These are phyloP conservation scores for Phalacrocorax carbo DNA, from an alignment of 2,113 vertebrate genomes.

Conservation along the genomic window DNA sequence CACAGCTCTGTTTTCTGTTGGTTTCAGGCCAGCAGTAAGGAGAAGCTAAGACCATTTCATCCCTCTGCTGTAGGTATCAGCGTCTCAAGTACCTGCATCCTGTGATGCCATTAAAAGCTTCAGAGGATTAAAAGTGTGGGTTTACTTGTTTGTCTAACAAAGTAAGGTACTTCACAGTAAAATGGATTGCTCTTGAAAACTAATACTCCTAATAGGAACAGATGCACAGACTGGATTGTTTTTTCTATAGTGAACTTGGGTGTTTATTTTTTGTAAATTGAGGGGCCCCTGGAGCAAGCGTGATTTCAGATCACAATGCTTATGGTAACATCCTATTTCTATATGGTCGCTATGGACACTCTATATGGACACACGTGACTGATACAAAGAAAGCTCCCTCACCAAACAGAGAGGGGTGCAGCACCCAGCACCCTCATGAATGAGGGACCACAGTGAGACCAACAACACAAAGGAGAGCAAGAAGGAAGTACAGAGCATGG, in stretches of 20 bases:
- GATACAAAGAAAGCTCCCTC: neutral
- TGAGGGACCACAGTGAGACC: neutral
- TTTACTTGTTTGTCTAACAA: conserved; percentile 48
- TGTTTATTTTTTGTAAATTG: neutral
- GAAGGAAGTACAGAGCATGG: neutral
- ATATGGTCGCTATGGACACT: neutral
- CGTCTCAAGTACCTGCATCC: conserved; percentile 39
- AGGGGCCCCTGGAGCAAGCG: neutral
- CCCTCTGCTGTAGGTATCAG: conserved; percentile 37
- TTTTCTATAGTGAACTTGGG: neutral
- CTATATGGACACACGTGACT: neutral
- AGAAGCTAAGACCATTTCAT: conserved; percentile 2
- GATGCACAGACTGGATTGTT: neutral
- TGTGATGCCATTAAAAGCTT: conserved; percentile 53
- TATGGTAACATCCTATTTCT: neutral
- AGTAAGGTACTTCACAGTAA: conserved; percentile 20
- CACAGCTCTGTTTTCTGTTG: neutral
- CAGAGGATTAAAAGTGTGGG: conserved; percentile 42
- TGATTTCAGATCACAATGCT: neutral
- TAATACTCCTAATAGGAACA: conserved; percentile 29
- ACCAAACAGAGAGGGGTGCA: neutral
- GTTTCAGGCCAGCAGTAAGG: neutral
- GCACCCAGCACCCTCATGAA: neutral
- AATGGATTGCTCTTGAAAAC: conserved; percentile 48
- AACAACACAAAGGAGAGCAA: neutral